phyloP scores from a whole-genome alignment of 37 sponge, comb jelly and placozoan species.

The Ianthella basta region DNA sequence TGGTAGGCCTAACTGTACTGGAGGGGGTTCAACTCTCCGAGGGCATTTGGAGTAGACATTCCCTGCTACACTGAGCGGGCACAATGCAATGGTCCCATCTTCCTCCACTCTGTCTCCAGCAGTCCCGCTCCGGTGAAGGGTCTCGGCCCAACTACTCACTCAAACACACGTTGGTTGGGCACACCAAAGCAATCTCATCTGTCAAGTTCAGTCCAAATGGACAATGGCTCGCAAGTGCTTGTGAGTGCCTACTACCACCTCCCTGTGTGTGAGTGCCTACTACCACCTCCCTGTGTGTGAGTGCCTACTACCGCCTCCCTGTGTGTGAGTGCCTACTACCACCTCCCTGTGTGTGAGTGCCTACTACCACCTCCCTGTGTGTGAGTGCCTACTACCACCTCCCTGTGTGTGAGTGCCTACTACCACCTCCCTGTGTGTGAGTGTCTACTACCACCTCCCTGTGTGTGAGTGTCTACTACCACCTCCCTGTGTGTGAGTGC shows the following conservation, averaged over 20 bases:
- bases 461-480: neutral
- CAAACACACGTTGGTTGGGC: conserved; percentile 94
- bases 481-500: conserved; percentile 48
- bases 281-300: neutral
- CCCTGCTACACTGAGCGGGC: too few species aligned
- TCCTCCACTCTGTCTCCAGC: neutral
- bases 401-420: conserved; percentile 48
- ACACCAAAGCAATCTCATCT: conserved; percentile 93
- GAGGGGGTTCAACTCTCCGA: too few species aligned
- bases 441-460: neutral
- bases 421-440: neutral
- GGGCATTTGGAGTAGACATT: too few species aligned
- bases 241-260: conserved; percentile 20
- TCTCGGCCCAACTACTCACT: conserved; percentile 73
- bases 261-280: neutral
- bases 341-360: neutral
- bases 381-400: neutral
- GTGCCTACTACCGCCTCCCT: neutral
- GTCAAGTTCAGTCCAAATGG: conserved; percentile 99
- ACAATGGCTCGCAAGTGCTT: conserved; percentile 93
- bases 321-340: conserved; percentile 32
- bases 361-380: neutral
- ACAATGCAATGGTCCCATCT: neutral
- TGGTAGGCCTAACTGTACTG: too few species aligned
- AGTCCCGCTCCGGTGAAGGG: neutral